phyloP scores from a whole-genome alignment of 1,140 invertebrate species.

The Drosophila saltans region DNA sequence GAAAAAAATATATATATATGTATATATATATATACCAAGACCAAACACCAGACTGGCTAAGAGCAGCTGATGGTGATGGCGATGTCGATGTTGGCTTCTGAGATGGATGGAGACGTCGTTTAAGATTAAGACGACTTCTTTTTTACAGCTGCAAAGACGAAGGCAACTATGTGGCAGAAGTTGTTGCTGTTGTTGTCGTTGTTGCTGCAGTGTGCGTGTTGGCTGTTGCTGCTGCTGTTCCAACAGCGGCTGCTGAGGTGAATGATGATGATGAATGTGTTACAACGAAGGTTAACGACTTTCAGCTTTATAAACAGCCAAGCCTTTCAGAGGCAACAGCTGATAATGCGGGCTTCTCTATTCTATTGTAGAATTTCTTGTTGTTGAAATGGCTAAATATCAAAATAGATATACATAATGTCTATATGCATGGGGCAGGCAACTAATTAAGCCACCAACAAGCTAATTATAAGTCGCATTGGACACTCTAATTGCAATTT shows the following conservation, averaged over 20 bases:
- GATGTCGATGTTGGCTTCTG: conserved; percentile 46
- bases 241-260: conserved; percentile 63
- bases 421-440: neutral
- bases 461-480: conserved; percentile 70
- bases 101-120: conserved; percentile 81
- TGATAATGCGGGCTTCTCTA: conserved; percentile 48
- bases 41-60: conserved; percentile 56
- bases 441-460: conserved; percentile 75
- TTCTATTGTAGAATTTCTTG: conserved; percentile 43
- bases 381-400: conserved; percentile 22
- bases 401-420: neutral
- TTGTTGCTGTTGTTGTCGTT: conserved; percentile 40
- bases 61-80: conserved; percentile 61
- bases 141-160: conserved; percentile 66
- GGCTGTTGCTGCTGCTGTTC: conserved; percentile 32
- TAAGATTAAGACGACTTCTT: conserved; percentile 82
- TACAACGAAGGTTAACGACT: conserved; percentile 82
- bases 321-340: conserved; percentile 43
- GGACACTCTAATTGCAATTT: conserved; percentile 72
- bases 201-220: conserved; percentile 40
- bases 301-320: conserved; percentile 76
- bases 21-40: conserved; percentile 14
- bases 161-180: conserved; percentile 43
- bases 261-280: conserved; percentile 82
- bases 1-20: conserved; percentile 25